A percentile compares a stretch with the other conserved stretches of the same genome.
phyloP scores from a whole-genome alignment of 2,888 invertebrate species.

The Microchrysa polita region DNA sequence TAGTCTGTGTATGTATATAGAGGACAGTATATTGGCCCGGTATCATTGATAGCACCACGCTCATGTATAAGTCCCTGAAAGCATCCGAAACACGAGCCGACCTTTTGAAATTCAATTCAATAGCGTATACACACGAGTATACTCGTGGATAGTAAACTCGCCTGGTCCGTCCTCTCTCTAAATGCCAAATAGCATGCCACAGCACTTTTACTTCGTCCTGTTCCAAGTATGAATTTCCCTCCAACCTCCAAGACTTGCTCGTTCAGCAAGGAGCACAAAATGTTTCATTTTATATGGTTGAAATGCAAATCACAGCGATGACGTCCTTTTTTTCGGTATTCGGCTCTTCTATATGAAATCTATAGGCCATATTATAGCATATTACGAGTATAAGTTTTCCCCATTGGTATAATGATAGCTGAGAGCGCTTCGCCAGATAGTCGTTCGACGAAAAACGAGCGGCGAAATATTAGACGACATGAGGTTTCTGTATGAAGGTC shows the following conservation, averaged over 20 bases:
- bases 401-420: neutral
- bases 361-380: constrained; percentile 8
- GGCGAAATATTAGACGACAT: neutral
- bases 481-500: constrained; percentile 1
- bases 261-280: constrained; percentile 26
- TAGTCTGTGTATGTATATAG: neutral
- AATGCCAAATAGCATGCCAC: constrained; percentile 24
- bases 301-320: constrained; percentile 31
- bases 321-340: neutral
- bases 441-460: neutral
- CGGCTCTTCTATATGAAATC: constrained; percentile 7
- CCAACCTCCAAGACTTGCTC: constrained; percentile 7
- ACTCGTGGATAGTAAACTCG: no score
- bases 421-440: no score
- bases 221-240: no score
- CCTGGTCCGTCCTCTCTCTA: neutral
- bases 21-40: constrained; percentile 3
- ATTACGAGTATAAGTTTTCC: neutral
- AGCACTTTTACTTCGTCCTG: neutral
- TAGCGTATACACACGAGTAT: constrained; percentile 11
- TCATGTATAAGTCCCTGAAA: constrained; percentile 2
- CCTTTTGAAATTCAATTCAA: constrained; percentile 34
- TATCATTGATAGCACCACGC: neutral
- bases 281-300: constrained; percentile 38
- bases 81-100: neutral